Evolutionary conservation across 2,888 invertebrate species (phyloP).

Genomic region (Caenorhabditis sp.): DNA sequence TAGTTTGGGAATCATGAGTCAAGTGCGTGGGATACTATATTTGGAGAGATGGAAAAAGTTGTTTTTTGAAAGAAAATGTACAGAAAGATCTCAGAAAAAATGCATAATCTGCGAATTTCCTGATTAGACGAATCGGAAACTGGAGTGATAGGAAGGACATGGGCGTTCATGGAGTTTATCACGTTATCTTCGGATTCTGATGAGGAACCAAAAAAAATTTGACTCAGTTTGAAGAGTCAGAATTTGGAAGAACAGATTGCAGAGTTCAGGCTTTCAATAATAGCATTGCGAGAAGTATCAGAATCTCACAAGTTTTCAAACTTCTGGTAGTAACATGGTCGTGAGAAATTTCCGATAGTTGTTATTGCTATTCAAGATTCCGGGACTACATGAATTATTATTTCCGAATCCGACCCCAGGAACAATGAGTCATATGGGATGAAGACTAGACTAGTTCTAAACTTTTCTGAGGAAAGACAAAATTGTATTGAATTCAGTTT

Average conservation of each 20-base stretch:
- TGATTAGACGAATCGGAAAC: conserved; percentile 26
- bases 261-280: not conserved
- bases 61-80: not conserved
- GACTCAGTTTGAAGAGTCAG: conserved; percentile 1
- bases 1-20: conserved; percentile 39
- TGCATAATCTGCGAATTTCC: not conserved
- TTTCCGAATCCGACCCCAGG: not conserved
- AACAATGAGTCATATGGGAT: conserved; percentile 30
- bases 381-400: not conserved
- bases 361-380: not conserved
- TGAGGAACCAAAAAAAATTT: conserved; percentile 6
- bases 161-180: conserved; percentile 37
- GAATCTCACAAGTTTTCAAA: not conserved
- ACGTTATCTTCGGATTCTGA: conserved; percentile 27
- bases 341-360: not conserved
- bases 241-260: not conserved
- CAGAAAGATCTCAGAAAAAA: not conserved
- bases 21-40: conserved; percentile 41
- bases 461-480: not conserved
- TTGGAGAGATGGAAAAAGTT: conserved; percentile 5
- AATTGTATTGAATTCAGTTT: conserved; percentile 33
- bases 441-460: conserved; percentile 3
- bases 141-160: conserved; percentile 4
- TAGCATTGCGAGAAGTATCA: not conserved
- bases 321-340: not conserved